These are phyloP conservation scores for Julus scanicus DNA, from an alignment of 2,888 invertebrate genomes.

Conservation along the genomic window DNA sequence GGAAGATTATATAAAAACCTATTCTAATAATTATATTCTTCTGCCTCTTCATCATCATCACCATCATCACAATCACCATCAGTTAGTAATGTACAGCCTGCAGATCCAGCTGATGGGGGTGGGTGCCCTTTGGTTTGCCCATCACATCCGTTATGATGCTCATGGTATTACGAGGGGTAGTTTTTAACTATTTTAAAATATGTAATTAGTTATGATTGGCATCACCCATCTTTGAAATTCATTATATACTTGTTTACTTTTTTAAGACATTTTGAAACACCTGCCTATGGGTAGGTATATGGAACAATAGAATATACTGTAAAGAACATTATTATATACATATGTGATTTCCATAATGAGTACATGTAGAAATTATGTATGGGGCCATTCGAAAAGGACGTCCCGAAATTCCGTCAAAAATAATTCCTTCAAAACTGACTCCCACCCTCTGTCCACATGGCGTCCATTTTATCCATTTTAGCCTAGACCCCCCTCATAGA, in stretches of 20 bases:
- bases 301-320: background rate
- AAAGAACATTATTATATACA: background rate
- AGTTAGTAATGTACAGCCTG: too few relatives aligned
- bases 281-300: background rate
- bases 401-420: too few relatives aligned
- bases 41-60: conserved; percentile 4
- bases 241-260: background rate
- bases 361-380: too few relatives aligned
- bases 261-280: conserved; percentile 5
- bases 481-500: too few relatives aligned
- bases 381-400: too few relatives aligned
- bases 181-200: background rate
- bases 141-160: background rate
- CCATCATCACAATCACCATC: conserved; percentile 17
- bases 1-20: conserved; percentile 7
- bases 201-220: background rate
- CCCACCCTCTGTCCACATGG: too few relatives aligned
- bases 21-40: background rate
- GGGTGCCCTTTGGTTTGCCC: background rate
- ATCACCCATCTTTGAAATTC: background rate
- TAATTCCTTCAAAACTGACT: too few relatives aligned
- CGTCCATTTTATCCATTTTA: too few relatives aligned
- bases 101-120: background rate
- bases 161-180: background rate
- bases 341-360: too few relatives aligned